Conservation (phyloP, 2,113 vertebrate genomes). For the Rhynchomys soricoides region DNA sequence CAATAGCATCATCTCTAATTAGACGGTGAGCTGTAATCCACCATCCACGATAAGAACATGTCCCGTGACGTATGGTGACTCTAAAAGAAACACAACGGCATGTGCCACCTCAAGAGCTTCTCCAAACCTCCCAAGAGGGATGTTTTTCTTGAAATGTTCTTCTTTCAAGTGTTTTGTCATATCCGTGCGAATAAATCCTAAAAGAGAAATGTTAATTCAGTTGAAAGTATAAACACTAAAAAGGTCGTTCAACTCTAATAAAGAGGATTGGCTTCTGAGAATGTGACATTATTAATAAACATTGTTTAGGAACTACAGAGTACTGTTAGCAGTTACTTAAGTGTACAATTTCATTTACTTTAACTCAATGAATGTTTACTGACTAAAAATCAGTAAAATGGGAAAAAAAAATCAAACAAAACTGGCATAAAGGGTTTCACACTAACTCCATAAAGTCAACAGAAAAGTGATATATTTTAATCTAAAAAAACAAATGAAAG, state of each 20-base stretch:
- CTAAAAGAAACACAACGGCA: conserved; percentile 92
- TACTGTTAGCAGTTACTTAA: conserved; percentile 32
- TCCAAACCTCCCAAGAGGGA: conserved; percentile 93
- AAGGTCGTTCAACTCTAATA: conserved; percentile 8
- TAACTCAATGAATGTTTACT: conserved; percentile 24
- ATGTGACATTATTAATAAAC: conserved; percentile 27
- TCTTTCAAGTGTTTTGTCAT: conserved; percentile 93
- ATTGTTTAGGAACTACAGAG: conserved; percentile 1
- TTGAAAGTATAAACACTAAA: conserved; percentile 15
- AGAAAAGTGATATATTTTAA: conserved; percentile 21
- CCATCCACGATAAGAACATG: conserved; percentile 94
- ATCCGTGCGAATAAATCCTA: conserved; percentile 94
- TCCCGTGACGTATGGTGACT: conserved; percentile 93
- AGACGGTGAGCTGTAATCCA: conserved; percentile 92
- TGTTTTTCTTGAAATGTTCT: conserved; percentile 83
- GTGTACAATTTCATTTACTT: conserved; percentile 29
- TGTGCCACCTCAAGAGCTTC: conserved; percentile 91
- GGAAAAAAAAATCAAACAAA: conserved; percentile 2
- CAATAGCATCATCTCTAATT: conserved; percentile 48
- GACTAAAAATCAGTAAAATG: too few relatives aligned
- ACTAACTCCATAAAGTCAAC: neutral
- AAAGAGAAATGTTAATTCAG: conserved; percentile 60
- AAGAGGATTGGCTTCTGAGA: conserved; percentile 18
- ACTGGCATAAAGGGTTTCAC: neutral
- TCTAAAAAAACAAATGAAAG: neutral